Evolutionary conservation across 2,888 invertebrate species (phyloP).

Genomic region (Trachelus stipa): DNA sequence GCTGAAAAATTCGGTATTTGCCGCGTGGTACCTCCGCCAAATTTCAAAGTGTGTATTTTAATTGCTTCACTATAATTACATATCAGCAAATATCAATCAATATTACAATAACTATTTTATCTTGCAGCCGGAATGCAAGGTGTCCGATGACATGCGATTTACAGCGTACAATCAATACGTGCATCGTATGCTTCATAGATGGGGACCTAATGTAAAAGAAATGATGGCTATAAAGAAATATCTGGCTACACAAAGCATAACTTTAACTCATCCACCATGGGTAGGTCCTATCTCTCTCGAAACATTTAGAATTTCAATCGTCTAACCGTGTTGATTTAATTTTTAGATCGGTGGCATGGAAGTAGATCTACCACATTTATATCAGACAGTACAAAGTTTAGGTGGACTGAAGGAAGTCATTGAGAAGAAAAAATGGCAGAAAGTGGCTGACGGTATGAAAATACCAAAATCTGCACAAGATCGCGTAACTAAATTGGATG

Average conservation of each 20-base stretch:
- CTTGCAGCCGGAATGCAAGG: constrained; percentile 79
- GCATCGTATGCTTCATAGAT: constrained; percentile 86
- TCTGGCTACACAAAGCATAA: constrained; percentile 81
- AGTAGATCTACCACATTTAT: constrained; percentile 87
- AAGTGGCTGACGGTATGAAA: constrained; percentile 89
- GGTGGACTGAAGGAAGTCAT: constrained; percentile 90
- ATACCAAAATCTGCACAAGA: constrained; percentile 84
- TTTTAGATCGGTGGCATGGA: constrained; percentile 89
- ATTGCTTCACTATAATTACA: background rate
- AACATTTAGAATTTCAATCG: background rate
- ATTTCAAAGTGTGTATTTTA: constrained; percentile 71
- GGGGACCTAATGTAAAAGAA: constrained; percentile 90
- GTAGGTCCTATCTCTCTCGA: constrained; percentile 67
- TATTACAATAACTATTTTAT: constrained; percentile 15
- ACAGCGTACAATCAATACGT: constrained; percentile 91
- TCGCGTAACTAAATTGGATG: constrained; percentile 84
- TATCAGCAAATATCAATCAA: constrained; percentile 8
- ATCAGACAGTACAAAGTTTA: constrained; percentile 84
- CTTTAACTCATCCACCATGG: constrained; percentile 81
- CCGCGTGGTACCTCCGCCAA: constrained; percentile 84
- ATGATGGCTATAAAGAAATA: constrained; percentile 87
- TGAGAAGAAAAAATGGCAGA: constrained; percentile 88
- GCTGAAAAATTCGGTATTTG: constrained; percentile 89
- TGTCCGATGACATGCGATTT: constrained; percentile 87
- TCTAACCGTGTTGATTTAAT: background rate